Percentiles rank a stretch among this genome's conserved stretches.
These are phyloP conservation scores for Lycaon pictus DNA, from an alignment of 2,113 vertebrate species.

Conservation along the genomic window DNA sequence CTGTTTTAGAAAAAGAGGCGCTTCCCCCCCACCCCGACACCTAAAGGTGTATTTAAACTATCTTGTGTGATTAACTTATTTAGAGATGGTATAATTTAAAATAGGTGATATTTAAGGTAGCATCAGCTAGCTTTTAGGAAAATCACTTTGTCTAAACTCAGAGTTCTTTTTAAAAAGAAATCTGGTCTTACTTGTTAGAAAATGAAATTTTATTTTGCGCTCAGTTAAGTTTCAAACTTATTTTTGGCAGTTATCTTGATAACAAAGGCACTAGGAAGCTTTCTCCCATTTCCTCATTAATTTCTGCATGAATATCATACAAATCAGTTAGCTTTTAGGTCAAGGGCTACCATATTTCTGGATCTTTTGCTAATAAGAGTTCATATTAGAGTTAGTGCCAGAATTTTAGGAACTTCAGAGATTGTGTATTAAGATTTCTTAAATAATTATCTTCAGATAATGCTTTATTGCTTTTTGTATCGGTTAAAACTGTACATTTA, in stretches of 20 bases:
- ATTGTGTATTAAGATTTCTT: slow-evolving; percentile 49
- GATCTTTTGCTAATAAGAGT: slow-evolving; percentile 57
- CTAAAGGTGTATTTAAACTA: slow-evolving; percentile 66
- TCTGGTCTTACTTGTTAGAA: slow-evolving; percentile 69
- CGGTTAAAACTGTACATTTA: slow-evolving; percentile 82
- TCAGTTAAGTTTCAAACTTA: slow-evolving; percentile 70
- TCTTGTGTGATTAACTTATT: slow-evolving; percentile 81
- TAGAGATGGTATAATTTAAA: slow-evolving; percentile 80
- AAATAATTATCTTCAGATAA: slow-evolving; percentile 45
- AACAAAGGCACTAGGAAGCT: slow-evolving; percentile 67
- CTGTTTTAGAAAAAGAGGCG: slow-evolving; percentile 44
- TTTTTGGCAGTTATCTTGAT: slow-evolving; percentile 57
- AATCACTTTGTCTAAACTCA: slow-evolving; percentile 74
- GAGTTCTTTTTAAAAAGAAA: slow-evolving; percentile 75
- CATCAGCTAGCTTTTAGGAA: slow-evolving; percentile 63
- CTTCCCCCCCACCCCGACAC: neutral
- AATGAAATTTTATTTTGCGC: slow-evolving; percentile 66
- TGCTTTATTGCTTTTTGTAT: slow-evolving; percentile 79
- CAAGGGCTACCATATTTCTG: slow-evolving; percentile 48
- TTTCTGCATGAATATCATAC: slow-evolving; percentile 74
- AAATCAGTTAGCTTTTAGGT: slow-evolving; percentile 56
- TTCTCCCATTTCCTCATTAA: slow-evolving; percentile 67
- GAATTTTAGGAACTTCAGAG: slow-evolving; percentile 63
- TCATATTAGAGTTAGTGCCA: slow-evolving; percentile 59
- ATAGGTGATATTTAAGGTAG: slow-evolving; percentile 74